A percentile compares a stretch with the other conserved stretches of the same genome.
Evolutionary conservation across 2,113 vertebrate genomes (phyloP).

Genomic region (Macquaria australasica): DNA sequence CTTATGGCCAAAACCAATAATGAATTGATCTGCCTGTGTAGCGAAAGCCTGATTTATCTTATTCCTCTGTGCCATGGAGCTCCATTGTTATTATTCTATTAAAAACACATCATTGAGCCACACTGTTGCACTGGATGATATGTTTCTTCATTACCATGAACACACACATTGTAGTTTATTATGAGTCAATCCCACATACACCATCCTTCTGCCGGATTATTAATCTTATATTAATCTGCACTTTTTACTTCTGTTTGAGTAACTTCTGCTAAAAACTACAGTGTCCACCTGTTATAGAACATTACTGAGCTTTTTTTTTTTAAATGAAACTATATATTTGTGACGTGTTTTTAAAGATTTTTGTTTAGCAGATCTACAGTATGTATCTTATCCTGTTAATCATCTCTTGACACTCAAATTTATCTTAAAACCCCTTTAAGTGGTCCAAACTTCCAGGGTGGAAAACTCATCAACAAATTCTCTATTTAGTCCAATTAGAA

Average conservation of each 20-base stretch:
- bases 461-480: not conserved
- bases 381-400: too few relatives aligned
- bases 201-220: not conserved
- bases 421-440: too few relatives aligned
- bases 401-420: too few relatives aligned
- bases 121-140: not conserved
- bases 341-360: not conserved
- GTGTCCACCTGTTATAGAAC: too few relatives aligned
- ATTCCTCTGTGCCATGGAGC: not conserved
- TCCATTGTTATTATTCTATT: not conserved
- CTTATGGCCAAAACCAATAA: not conserved
- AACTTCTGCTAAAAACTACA: not conserved
- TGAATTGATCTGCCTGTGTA: not conserved
- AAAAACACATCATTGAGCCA: too few relatives aligned
- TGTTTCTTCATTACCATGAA: not conserved
- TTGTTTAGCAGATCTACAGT: too few relatives aligned
- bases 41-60: not conserved
- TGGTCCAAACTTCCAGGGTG: too few relatives aligned
- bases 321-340: not conserved
- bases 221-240: not conserved
- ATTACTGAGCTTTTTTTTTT: too few relatives aligned
- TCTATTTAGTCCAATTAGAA: not conserved
- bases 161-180: conserved; percentile 2
- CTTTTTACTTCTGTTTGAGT: not conserved
- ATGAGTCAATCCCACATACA: conserved; percentile 7